Evolutionary conservation across 2,888 invertebrate species (phyloP).

Genomic region (Acanthopleura granulata): DNA sequence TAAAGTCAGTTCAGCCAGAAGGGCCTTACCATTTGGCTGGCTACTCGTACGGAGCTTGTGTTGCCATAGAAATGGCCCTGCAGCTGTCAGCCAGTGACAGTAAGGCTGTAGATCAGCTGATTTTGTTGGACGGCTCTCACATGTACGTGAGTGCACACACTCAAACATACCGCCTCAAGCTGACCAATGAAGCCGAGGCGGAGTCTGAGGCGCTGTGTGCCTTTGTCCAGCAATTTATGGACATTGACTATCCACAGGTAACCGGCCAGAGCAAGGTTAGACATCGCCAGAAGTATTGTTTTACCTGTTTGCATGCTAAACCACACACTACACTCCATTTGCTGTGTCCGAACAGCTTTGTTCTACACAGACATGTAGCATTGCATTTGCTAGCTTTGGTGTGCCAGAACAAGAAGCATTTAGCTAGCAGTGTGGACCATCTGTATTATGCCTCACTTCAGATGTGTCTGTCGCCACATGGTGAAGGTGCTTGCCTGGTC

Average conservation of each 20-base stretch:
- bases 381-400: too few species aligned
- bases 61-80: constrained; percentile 94
- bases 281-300: not conserved
- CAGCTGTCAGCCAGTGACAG: constrained; percentile 76
- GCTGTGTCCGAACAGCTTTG: too few species aligned
- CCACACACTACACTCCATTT: too few species aligned
- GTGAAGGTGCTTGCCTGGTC: too few species aligned
- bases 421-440: too few species aligned
- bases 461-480: too few species aligned
- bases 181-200: constrained; percentile 42
- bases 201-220: constrained; percentile 58
- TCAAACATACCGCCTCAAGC: constrained; percentile 50
- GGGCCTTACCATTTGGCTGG: constrained; percentile 92
- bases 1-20: constrained; percentile 81
- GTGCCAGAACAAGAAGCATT: too few species aligned
- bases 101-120: constrained; percentile 71
- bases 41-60: constrained; percentile 95
- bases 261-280: constrained; percentile 19
- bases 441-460: too few species aligned
- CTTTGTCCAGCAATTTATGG: constrained; percentile 58
- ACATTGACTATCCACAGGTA: constrained; percentile 47
- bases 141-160: constrained; percentile 71
- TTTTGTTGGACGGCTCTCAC: constrained; percentile 86
- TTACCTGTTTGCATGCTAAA: not conserved
- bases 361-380: too few species aligned